Conservation (phyloP, 2,888 invertebrate genomes). For the Chouioia cunea region DNA sequence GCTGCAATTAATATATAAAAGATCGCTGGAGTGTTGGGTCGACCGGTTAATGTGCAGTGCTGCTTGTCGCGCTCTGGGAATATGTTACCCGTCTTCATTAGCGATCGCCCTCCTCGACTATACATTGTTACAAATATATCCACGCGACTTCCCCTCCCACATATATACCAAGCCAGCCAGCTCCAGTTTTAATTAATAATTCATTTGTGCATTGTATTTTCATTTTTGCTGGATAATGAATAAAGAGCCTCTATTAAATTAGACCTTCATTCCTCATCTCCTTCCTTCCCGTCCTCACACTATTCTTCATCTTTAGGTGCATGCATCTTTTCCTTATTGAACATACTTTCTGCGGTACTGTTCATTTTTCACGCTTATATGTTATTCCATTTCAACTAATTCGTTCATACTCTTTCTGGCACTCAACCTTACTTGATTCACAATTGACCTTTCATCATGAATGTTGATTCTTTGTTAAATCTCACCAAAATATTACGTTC, state of each 20-base stretch:
- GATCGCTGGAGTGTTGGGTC: conserved; percentile 23
- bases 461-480: no score
- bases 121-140: background rate
- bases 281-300: no score
- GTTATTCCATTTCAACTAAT: conserved; percentile 25
- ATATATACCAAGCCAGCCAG: background rate
- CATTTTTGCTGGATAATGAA: conserved; percentile 33
- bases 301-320: no score
- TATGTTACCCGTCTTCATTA: conserved; percentile 41
- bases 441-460: no score
- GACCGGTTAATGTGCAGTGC: conserved; percentile 21
- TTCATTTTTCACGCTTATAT: background rate
- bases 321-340: background rate
- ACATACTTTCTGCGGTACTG: background rate
- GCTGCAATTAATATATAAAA: conserved; percentile 41
- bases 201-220: conserved; percentile 32
- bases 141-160: background rate
- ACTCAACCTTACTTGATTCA: no score
- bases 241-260: conserved; percentile 14
- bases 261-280: background rate
- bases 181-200: conserved; percentile 30
- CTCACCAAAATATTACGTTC: no score
- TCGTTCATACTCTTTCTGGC: background rate
- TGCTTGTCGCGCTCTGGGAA: conserved; percentile 31
- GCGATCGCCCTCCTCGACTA: conserved; percentile 4